Evolutionary conservation across 2,797 vertebrate genomes (phyloP).

Genomic region (Sebastiscus albofasciatus): DNA sequence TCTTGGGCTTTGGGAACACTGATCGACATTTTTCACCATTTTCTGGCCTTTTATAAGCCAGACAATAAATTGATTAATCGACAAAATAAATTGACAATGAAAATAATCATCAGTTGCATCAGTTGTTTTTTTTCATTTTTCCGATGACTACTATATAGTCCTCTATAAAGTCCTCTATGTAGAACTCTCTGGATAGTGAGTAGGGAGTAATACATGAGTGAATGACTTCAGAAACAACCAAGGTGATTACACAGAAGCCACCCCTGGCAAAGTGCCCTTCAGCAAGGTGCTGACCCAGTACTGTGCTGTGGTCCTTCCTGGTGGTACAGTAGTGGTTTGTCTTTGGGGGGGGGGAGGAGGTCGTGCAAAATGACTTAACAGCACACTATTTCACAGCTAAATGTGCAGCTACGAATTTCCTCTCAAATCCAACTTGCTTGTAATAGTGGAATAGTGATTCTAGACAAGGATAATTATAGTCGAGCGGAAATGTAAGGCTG

Average conservation of each 20-base stretch:
- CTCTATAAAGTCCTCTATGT: no score
- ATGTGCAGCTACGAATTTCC: not conserved
- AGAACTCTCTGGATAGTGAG: no score
- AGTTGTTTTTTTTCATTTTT: no score
- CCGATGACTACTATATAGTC: no score
- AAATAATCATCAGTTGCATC: no score
- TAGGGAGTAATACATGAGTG: no score
- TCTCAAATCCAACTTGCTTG: slow-evolving; percentile 3
- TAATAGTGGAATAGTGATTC: not conserved
- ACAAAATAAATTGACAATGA: no score
- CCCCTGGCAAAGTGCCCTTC: slow-evolving; percentile 1
- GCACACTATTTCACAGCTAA: not conserved
- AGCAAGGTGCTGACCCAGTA: slow-evolving; percentile 24
- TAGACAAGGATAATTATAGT: slow-evolving; percentile 22
- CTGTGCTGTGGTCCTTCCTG: not conserved
- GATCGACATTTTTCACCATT: no score
- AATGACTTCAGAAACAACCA: no score
- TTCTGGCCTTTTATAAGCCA: no score
- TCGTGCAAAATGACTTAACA: not conserved
- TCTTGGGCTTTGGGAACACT: no score
- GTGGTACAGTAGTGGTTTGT: slow-evolving; percentile 7
- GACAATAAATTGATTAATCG: no score
- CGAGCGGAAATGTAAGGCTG: slow-evolving; percentile 30
- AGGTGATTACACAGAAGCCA: slow-evolving; percentile 1
- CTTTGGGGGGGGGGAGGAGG: rapidly evolving